A percentile compares a stretch with the other conserved stretches of the same genome.
These are phyloP conservation scores for Neria commutata DNA, from an alignment of 2,888 invertebrate genomes.

Conservation along the genomic window DNA sequence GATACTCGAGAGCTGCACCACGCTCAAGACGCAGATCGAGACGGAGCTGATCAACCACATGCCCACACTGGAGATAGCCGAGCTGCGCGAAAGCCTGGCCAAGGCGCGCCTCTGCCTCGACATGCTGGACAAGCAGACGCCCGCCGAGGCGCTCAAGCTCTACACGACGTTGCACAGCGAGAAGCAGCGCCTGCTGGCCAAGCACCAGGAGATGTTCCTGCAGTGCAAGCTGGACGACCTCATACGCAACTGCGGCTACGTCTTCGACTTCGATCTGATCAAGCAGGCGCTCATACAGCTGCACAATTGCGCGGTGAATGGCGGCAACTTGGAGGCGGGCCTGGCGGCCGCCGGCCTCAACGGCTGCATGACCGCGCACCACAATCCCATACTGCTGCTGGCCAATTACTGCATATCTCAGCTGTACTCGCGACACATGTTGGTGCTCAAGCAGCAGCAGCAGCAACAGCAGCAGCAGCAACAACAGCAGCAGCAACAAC, in stretches of 20 bases:
- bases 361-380: constrained; percentile 59
- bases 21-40: constrained; percentile 76
- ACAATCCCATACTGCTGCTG: constrained; percentile 74
- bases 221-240: constrained; percentile 76
- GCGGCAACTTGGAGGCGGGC: constrained; percentile 31
- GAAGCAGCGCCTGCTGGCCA: constrained; percentile 71
- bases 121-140: constrained; percentile 65
- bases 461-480: constrained; percentile 58
- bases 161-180: constrained; percentile 69
- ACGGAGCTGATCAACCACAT: constrained; percentile 74
- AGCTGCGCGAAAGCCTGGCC: constrained; percentile 69
- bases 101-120: constrained; percentile 69
- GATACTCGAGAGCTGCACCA: constrained; percentile 75
- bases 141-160: constrained; percentile 68
- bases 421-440: constrained; percentile 70
- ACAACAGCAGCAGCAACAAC: constrained; percentile 51
- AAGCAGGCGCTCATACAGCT: constrained; percentile 72
- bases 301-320: constrained; percentile 57
- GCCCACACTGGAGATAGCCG: constrained; percentile 70
- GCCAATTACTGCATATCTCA: constrained; percentile 81
- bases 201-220: constrained; percentile 74
- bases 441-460: constrained; percentile 61
- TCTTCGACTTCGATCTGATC: constrained; percentile 72
- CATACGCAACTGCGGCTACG: constrained; percentile 70
- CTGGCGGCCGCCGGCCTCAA: constrained; percentile 52